phyloP scores from a whole-genome alignment of 2,797 vertebrate genomes.

The Enteromius paludinosus region DNA sequence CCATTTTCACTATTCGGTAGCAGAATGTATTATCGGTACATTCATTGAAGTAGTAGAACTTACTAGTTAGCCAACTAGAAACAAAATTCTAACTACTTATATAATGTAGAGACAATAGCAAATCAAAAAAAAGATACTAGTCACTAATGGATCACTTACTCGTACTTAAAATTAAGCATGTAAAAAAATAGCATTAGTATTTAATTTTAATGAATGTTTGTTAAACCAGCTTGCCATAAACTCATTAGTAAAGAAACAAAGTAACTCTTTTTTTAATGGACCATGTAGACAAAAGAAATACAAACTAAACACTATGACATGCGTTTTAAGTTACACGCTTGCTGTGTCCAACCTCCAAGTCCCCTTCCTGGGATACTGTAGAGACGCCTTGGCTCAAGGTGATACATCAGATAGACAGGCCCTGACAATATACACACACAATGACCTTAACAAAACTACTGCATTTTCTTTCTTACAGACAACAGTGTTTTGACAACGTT shows the following conservation, averaged over 20 bases:
- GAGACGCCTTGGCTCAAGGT: conserved; percentile 68
- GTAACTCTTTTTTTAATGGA: background rate
- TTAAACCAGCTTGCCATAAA: conserved; percentile 3
- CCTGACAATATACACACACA: conserved; percentile 35
- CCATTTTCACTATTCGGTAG: background rate
- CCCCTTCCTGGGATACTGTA: conserved; percentile 70
- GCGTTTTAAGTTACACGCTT: conserved; percentile 67
- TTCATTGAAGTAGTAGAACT: background rate
- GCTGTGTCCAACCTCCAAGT: conserved; percentile 74
- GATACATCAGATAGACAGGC: conserved; percentile 60
- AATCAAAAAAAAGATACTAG: background rate
- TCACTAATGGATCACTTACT: background rate
- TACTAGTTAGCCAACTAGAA: background rate
- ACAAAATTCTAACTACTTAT: background rate
- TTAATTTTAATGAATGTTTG: too few species aligned
- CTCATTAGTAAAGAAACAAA: background rate
- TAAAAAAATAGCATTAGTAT: background rate
- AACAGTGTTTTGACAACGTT: background rate
- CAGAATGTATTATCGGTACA: background rate
- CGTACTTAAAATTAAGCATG: background rate
- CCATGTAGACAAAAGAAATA: conserved; percentile 15
- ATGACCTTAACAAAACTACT: conserved; percentile 32
- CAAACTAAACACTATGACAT: conserved; percentile 51
- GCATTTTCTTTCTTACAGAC: background rate
- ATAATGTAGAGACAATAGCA: background rate